phyloP scores from a whole-genome alignment of 2,113 vertebrate genomes.

The Cyphomyrus discorhynchus region DNA sequence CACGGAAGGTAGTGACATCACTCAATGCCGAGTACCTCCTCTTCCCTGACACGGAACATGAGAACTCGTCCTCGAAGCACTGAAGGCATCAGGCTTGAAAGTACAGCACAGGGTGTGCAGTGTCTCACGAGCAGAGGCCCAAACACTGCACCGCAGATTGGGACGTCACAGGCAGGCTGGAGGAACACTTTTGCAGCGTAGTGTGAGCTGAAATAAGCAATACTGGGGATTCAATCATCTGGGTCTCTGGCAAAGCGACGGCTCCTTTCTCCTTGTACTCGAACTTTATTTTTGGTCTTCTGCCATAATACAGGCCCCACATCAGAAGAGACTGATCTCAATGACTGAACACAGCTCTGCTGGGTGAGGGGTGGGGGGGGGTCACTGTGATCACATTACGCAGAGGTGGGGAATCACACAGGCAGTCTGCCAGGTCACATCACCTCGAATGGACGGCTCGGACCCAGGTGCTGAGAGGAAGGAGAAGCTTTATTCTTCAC shows the following conservation, averaged over 20 bases:
- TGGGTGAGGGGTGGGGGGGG: not conserved
- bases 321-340: not conserved
- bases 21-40: not conserved
- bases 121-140: not conserved
- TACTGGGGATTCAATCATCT: not conserved
- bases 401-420: not conserved
- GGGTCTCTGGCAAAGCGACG: not conserved
- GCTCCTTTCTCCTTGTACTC: not conserved
- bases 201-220: not conserved
- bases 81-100: not conserved
- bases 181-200: not conserved
- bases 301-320: not conserved
- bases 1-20: not conserved
- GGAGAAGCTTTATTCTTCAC: not conserved
- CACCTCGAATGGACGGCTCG: not conserved
- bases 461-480: not conserved
- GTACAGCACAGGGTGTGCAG: not conserved
- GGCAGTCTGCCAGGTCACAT: not conserved
- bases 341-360: not conserved
- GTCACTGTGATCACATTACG: not conserved
- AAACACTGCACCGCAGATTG: not conserved
- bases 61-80: not conserved
- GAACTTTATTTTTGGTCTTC: not conserved
- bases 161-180: not conserved
- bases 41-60: not conserved